These are phyloP conservation scores for Pollicipes pollicipes DNA, from an alignment of 1,140 invertebrate genomes.

Conservation along the genomic window DNA sequence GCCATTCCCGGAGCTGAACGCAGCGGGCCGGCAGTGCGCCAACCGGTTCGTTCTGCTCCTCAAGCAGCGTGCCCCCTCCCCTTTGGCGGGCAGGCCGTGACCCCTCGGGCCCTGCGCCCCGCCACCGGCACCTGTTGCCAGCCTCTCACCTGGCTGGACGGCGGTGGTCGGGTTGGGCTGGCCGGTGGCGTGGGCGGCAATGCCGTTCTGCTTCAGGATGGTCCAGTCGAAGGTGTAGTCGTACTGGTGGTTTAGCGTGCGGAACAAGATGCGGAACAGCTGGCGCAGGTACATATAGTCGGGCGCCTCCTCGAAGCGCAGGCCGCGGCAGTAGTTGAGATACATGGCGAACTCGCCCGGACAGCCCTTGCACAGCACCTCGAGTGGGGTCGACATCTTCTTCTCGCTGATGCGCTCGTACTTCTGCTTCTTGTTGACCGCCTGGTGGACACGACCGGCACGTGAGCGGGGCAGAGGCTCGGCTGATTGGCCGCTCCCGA, in stretches of 20 bases:
- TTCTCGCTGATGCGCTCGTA: constrained; percentile 47
- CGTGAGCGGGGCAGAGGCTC: too few relatives aligned
- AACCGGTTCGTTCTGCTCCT: too few relatives aligned
- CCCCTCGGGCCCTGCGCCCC: too few relatives aligned
- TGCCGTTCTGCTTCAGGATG: constrained; percentile 37
- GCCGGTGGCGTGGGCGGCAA: neutral
- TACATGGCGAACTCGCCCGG: constrained; percentile 49
- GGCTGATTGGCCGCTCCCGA: too few relatives aligned
- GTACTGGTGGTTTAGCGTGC: constrained; percentile 43
- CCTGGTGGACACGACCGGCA: constrained; percentile 21
- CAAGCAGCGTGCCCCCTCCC: too few relatives aligned
- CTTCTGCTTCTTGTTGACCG: constrained; percentile 42
- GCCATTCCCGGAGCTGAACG: too few relatives aligned
- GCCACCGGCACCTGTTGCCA: too few relatives aligned
- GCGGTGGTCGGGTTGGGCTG: neutral
- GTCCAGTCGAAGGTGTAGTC: constrained; percentile 50
- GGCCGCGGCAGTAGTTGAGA: constrained; percentile 42
- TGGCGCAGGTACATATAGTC: constrained; percentile 49
- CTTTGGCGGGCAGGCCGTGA: too few relatives aligned
- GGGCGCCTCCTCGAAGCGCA: constrained; percentile 44
- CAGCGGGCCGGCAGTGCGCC: too few relatives aligned
- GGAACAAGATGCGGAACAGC: constrained; percentile 43
- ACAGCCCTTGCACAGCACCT: constrained; percentile 39
- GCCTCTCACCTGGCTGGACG: too few relatives aligned
- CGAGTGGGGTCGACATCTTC: constrained; percentile 46